Percentiles rank a stretch among this genome's conserved stretches.
Evolutionary conservation across 1,140 invertebrate genomes (phyloP).

Genomic region (Sminthurinus signatus): DNA sequence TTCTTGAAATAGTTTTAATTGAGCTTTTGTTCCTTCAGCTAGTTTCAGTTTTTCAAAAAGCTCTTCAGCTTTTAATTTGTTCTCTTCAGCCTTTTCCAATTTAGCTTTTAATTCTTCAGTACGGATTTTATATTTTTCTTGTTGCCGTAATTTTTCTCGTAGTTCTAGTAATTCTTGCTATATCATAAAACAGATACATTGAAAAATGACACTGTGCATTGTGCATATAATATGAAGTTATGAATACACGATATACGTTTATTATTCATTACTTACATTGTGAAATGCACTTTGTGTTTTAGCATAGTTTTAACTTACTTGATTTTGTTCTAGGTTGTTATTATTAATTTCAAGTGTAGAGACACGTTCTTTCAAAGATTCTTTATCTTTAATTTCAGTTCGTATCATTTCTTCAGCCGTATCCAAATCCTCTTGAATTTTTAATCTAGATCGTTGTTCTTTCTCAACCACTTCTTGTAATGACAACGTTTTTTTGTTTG

Average conservation of each 20-base stretch:
- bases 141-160: background rate
- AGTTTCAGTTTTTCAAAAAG: background rate
- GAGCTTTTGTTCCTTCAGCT: background rate
- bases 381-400: background rate
- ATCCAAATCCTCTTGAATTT: conserved; percentile 1
- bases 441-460: background rate
- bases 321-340: background rate
- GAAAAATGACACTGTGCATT: no score
- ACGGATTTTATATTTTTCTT: background rate
- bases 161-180: background rate
- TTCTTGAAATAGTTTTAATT: background rate
- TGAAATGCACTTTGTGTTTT: no score
- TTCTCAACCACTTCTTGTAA: background rate
- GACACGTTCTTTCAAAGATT: background rate
- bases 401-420: background rate
- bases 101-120: background rate
- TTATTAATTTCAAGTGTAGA: background rate
- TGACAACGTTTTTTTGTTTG: background rate
- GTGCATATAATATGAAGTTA: background rate
- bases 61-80: background rate
- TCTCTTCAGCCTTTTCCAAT: background rate
- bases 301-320: no score
- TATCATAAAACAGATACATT: background rate
- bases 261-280: background rate
- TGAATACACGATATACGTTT: background rate